Percentiles rank a stretch among this genome's conserved stretches.
Conservation (phyloP, 2,797 vertebrate species). For the Fistularia tabacaria region DNA sequence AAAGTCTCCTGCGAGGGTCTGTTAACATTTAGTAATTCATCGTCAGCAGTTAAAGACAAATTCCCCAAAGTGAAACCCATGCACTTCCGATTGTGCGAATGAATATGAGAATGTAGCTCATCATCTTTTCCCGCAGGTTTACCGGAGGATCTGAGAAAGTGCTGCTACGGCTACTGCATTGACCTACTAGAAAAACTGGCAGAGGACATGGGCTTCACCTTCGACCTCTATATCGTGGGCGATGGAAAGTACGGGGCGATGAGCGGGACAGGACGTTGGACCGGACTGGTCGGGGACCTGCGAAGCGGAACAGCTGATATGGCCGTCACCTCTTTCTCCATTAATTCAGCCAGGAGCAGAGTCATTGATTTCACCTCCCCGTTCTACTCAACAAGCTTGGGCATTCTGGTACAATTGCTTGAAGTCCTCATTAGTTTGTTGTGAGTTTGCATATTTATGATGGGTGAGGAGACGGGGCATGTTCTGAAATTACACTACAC, state of each 20-base stretch:
- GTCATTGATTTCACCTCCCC: constrained; percentile 96
- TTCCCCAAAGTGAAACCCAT: constrained; percentile 11
- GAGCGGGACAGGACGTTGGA: constrained; percentile 84
- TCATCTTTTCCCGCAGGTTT: constrained; percentile 56
- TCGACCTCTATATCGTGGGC: constrained; percentile 91
- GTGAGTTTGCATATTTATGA: constrained; percentile 28
- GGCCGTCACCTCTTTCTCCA: constrained; percentile 95
- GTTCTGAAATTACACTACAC: constrained; percentile 7
- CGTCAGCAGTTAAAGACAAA: background rate
- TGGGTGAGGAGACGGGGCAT: background rate
- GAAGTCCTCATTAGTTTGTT: constrained; percentile 24
- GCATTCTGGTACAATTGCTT: constrained; percentile 79
- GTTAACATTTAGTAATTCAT: too few relatives aligned
- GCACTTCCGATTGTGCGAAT: constrained; percentile 10
- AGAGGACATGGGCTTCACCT: constrained; percentile 87
- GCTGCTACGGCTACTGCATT: constrained; percentile 94
- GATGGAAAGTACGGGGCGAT: constrained; percentile 88
- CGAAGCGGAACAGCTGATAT: constrained; percentile 86
- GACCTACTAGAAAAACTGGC: constrained; percentile 90
- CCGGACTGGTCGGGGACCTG: constrained; percentile 90
- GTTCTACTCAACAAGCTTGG: constrained; percentile 96
- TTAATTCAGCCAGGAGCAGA: constrained; percentile 88
- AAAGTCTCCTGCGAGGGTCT: too few relatives aligned
- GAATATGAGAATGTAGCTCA: too few relatives aligned
- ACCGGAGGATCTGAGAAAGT: constrained; percentile 77